A percentile compares a stretch with the other conserved stretches of the same genome.
phyloP scores from a whole-genome alignment of 2,888 invertebrate genomes.

The Tenthredo scrophulariae region DNA sequence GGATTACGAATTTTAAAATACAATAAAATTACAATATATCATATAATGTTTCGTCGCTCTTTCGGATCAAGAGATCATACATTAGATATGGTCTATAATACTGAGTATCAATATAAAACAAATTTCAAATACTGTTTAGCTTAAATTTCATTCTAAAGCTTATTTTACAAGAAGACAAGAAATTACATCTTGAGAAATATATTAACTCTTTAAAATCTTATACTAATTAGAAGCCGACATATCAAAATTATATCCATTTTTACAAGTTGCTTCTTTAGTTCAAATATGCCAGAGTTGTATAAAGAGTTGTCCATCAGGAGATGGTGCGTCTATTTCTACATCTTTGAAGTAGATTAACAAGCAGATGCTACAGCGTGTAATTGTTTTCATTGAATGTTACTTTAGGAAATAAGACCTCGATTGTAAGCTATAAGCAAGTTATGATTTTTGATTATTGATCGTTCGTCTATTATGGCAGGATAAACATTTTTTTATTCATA shows the following conservation, averaged over 20 bases:
- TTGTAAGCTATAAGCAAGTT: neutral
- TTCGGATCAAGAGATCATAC: neutral
- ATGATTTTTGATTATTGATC: neutral
- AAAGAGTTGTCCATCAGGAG: neutral
- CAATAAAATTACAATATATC: constrained; percentile 18
- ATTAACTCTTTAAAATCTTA: neutral
- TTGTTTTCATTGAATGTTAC: constrained; percentile 14
- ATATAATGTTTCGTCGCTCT: neutral
- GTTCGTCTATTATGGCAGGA: neutral
- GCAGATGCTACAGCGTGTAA: constrained; percentile 2
- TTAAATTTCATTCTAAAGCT: neutral
- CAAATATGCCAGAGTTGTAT: neutral
- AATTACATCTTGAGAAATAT: neutral
- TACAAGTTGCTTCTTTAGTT: neutral
- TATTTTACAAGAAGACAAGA: neutral
- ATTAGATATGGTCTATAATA: neutral
- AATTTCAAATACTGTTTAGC: constrained; percentile 15
- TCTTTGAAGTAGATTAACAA: constrained; percentile 16
- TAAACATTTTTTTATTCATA: neutral
- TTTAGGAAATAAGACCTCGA: neutral
- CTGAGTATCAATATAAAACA: neutral
- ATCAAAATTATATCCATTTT: neutral
- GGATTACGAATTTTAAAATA: neutral
- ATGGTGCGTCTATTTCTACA: neutral
- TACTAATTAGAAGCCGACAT: neutral